Percentiles rank a stretch among this genome's conserved stretches.
These are phyloP conservation scores for Coryphaenoides rupestris DNA, from an alignment of 2,113 vertebrate genomes.

Conservation along the genomic window DNA sequence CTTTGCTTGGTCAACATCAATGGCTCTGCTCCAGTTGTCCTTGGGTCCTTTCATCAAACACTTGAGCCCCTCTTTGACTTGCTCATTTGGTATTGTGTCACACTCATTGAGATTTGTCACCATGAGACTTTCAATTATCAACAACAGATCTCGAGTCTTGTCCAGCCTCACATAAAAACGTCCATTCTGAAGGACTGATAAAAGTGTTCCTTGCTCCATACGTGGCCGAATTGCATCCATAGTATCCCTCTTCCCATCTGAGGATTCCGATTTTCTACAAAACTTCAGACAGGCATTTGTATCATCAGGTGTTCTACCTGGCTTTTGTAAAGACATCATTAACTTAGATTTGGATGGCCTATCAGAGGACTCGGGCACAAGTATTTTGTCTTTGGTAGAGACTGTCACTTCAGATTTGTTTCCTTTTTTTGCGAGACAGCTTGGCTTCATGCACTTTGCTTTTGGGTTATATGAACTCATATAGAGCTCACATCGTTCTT, in stretches of 20 bases:
- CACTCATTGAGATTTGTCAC: conserved; percentile 42
- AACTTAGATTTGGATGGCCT: too few species aligned
- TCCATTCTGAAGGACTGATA: conserved; percentile 61
- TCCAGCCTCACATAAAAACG: conserved; percentile 70
- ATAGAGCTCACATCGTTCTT: background rate
- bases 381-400: background rate
- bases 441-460: conserved; percentile 1
- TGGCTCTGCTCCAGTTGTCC: conserved; percentile 66
- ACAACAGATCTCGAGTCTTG: conserved; percentile 43
- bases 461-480: background rate
- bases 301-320: too few species aligned
- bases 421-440: background rate
- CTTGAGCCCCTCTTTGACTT: conserved; percentile 66
- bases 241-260: background rate
- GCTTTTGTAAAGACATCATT: too few species aligned
- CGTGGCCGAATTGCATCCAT: conserved; percentile 27
- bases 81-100: conserved; percentile 35
- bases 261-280: background rate
- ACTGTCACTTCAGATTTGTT: background rate
- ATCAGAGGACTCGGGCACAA: background rate
- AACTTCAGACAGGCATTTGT: background rate
- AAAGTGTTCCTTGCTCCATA: conserved; percentile 61
- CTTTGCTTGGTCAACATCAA: conserved; percentile 46
- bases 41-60: conserved; percentile 69
- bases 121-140: conserved; percentile 53